phyloP scores from a whole-genome alignment of 2,113 vertebrate genomes.

The Anguilla rostrata region DNA sequence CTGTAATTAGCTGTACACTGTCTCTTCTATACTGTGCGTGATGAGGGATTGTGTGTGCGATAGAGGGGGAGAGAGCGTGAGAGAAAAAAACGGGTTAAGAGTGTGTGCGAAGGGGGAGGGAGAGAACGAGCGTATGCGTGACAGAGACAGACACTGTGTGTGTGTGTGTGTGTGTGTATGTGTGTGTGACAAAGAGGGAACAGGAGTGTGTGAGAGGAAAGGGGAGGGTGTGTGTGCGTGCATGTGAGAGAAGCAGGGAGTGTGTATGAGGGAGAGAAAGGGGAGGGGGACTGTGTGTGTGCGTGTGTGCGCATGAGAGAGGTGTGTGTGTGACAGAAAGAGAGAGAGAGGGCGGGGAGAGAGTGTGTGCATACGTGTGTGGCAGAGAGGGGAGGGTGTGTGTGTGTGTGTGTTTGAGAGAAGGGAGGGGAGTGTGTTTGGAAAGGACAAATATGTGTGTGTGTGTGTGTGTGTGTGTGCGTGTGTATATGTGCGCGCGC shows the following conservation, averaged over 20 bases:
- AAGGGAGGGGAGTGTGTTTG: constrained; percentile 41
- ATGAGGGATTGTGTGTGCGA: constrained; percentile 26
- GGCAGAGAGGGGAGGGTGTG: constrained; percentile 46
- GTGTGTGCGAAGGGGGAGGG: not conserved
- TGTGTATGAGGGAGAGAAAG: constrained; percentile 41
- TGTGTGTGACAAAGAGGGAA: constrained; percentile 39
- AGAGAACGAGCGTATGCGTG: constrained; percentile 3
- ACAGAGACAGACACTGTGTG: constrained; percentile 20
- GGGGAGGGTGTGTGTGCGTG: constrained; percentile 21
- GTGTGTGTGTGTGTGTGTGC: constrained; percentile 31
- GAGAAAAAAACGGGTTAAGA: not conserved
- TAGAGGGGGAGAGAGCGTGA: not conserved
- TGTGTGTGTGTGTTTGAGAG: constrained; percentile 51
- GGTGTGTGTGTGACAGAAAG: constrained; percentile 27
- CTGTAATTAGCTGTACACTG: constrained; percentile 34
- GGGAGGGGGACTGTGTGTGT: constrained; percentile 28
- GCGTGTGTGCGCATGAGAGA: constrained; percentile 20
- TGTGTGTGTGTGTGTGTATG: constrained; percentile 30
- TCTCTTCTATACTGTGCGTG: constrained; percentile 33
- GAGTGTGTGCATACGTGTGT: constrained; percentile 14
- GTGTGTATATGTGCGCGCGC: constrained; percentile 30
- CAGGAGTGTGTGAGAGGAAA: constrained; percentile 3
- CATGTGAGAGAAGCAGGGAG: constrained; percentile 31
- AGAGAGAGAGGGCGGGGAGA: constrained; percentile 3
- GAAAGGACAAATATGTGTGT: constrained; percentile 39